Base-by-base conservation (phyloP, 1,140 invertebrate species). In the Philopotamus ludificatus region DNA sequence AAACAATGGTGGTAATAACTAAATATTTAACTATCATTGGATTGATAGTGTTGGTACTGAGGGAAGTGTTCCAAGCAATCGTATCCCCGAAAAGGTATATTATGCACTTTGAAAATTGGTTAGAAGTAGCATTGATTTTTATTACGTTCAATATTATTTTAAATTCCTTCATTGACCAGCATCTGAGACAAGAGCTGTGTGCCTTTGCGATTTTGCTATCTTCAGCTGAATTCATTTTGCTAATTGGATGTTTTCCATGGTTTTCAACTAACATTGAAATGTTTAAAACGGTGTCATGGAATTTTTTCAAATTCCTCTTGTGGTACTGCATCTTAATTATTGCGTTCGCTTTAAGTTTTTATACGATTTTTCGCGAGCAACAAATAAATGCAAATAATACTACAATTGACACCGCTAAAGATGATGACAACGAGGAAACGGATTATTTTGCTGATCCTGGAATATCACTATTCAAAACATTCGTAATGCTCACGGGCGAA, bases 331-430 rank as follows among this genome's bases (percentile, higher is more conserved):
- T n/a, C n/a, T n/a, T n/a, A n/a, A n/a, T n/a, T n/a, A n/a, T n/a
- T n/a, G n/a, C 90, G 0, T 93, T 93, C 74, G 89, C 87, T 0
- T 72, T 92, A 22, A 89, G 89, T 71, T 93, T 92, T 71, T 91
- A 87, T 68, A 85, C 86, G 8, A 73, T 92, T 10, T 91, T 91
- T 71, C 81, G 82, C 22, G n/a, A n/a, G n/a, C n/a, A n/a, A n/a
- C n/a, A n/a, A n/a, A n/a, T n/a, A n/a, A n/a, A n/a, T n/a, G n/a
- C n/a, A n/a, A n/a, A n/a, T n/a, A n/a, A n/a, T n/a, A n/a, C n/a
- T n/a, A 49, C 60, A 25, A 45, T 53, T 1, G 53, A 69, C 44
- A n/a, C 28, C 7, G 77, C 83, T 63, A 71, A 72, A 25, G 55
- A 71, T n/a, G n/a, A n/a, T n/a, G 68, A 73, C 2, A 76, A 77